A percentile compares a stretch with the other conserved stretches of the same genome.
phyloP scores from a whole-genome alignment of 2,888 invertebrate genomes.

The Dorcus parallelipipedus region DNA sequence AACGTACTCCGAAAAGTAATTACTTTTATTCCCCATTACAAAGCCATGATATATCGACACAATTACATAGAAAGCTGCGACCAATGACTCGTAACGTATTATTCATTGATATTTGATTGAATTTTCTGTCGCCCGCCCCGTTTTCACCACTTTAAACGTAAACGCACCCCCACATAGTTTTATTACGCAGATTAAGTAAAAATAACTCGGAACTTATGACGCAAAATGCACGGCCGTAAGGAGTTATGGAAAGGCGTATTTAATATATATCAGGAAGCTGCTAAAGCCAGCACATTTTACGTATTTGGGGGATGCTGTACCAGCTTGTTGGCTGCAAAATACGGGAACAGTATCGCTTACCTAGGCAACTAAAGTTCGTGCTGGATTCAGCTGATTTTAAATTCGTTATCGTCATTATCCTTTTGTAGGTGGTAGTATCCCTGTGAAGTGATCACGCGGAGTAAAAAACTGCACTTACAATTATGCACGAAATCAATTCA shows the following conservation, averaged over 20 bases:
- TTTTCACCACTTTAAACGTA: slow-evolving; percentile 11
- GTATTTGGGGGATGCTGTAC: neutral
- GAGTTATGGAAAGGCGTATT: neutral
- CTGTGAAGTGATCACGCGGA: no score
- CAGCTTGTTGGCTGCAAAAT: neutral
- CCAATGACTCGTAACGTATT: slow-evolving; percentile 42
- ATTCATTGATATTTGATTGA: slow-evolving; percentile 35
- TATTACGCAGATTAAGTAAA: no score
- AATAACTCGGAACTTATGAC: no score
- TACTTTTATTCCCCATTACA: slow-evolving; percentile 24
- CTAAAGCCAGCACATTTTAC: neutral
- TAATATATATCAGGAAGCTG: neutral
- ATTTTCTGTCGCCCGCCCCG: slow-evolving; percentile 23
- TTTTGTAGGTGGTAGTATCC: no score
- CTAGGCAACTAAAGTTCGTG: slow-evolving; percentile 4
- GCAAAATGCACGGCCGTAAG: neutral
- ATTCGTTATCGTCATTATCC: no score
- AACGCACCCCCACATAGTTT: neutral
- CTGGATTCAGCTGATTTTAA: no score
- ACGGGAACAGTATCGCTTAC: slow-evolving; percentile 7
- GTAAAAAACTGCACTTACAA: no score
- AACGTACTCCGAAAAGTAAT: neutral
- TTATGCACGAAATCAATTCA: no score
- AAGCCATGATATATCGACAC: slow-evolving; percentile 37
- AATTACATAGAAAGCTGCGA: slow-evolving; percentile 41